Base-by-base conservation (phyloP, 1,140 invertebrate genomes). In the Dendroctonus ponderosae region DNA sequence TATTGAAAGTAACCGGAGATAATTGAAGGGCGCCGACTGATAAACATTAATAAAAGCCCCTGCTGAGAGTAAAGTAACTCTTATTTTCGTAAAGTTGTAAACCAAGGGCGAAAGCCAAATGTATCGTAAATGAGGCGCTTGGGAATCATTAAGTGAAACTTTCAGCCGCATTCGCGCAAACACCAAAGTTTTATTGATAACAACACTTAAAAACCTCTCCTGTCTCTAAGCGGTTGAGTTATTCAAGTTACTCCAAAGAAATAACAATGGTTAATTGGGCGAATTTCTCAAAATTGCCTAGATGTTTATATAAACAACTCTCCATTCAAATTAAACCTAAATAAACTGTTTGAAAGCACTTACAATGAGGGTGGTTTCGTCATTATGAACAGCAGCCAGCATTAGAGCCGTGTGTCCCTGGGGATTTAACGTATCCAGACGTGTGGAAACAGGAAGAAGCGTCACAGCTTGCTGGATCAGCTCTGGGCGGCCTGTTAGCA, bases 391-490 rank as follows among this genome's bases (percentile, higher is more conserved):
- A 43, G 89, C 87, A 0, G 91, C 88, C 40, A 92, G 79, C 92
- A 94, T 94, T 5, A 94, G 77, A 0, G 89, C 89, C 0, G 91
- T 91, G 40, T 93, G 82, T 0, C 92, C 92, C 12, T 85, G 84
- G 12, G 91, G 87, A 73, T 93, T 91, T 0, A 92, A 82, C 0
- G 91, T 91, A 72, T 94, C 91, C 70, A 84, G 80, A 66, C 85
- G 81, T 0, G 91, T 91, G 0, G 86, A 83, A 0, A 85, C 75
- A 0, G 92, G 92, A 46, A 96, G 79, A 26, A 94, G 79, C 7
- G 89, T 80, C 0, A 91, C 76, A 0, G 91, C 92, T 72, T 93
- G 91, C 6, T 88, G 85, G 43, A 94, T 84, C 3, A 95, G 79
- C 70, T 94, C 92, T 0, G 87, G 80, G 2, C 91, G 79, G 0